A percentile compares a stretch with the other conserved stretches of the same genome.
Conservation (phyloP, 2,113 vertebrate genomes). For the Halichoeres trimaculatus region DNA sequence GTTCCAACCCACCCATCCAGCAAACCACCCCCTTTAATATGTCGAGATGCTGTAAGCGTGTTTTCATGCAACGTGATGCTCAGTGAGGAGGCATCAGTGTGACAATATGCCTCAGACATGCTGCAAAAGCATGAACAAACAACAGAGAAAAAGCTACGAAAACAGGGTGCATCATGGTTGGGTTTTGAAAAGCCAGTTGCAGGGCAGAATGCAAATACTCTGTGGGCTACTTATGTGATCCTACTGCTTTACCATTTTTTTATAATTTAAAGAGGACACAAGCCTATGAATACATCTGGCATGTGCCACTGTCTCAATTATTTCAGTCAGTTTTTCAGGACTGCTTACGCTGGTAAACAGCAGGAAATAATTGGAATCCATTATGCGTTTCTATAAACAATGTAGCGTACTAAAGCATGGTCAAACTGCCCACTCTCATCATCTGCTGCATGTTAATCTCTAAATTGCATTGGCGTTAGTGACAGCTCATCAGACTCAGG, state of each 20-base stretch:
- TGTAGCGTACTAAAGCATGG: not conserved
- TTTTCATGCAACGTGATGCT: slow-evolving; percentile 34
- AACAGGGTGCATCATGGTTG: not conserved
- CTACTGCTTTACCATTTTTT: not conserved
- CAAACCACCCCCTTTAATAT: not conserved
- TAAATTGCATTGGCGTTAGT: slow-evolving; percentile 32
- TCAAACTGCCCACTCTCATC: not conserved
- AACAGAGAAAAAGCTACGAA: slow-evolving; percentile 12
- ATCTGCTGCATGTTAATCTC: slow-evolving; percentile 23
- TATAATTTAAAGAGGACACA: not conserved
- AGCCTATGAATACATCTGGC: not conserved
- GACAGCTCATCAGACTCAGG: slow-evolving; percentile 53
- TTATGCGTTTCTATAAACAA: not conserved
- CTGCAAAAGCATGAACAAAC: slow-evolving; percentile 8
- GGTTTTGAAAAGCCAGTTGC: slow-evolving; percentile 4
- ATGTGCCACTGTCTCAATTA: not conserved
- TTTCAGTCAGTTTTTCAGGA: not conserved
- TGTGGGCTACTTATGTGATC: not conserved
- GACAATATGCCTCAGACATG: slow-evolving; percentile 16
- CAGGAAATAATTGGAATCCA: not conserved
- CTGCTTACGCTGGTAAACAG: not conserved
- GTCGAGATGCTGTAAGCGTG: not conserved
- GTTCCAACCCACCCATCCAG: slow-evolving; percentile 1
- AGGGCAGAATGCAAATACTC: not conserved
- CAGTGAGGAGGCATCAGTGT: slow-evolving; percentile 10